A percentile compares a stretch with the other conserved stretches of the same genome.
Evolutionary conservation across 2,888 invertebrate genomes (phyloP).

Genomic region (Torymus texanus): DNA sequence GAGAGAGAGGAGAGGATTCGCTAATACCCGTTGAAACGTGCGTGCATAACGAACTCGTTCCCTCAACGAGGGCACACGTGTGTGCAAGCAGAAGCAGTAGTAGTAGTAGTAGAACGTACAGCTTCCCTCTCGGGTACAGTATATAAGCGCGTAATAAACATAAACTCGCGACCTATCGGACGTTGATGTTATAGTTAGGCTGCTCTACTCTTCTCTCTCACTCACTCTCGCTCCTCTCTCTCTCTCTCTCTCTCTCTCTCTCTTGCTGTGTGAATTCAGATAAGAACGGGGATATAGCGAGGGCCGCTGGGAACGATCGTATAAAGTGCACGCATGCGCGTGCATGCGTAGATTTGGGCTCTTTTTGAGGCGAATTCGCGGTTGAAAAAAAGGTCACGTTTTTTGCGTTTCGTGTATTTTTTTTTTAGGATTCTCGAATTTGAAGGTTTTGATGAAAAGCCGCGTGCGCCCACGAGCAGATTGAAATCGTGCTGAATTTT

Average conservation of each 20-base stretch:
- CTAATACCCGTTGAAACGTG: conserved; percentile 12
- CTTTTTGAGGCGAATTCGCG: no score
- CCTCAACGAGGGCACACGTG: not conserved
- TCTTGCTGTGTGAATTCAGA: conserved; percentile 7
- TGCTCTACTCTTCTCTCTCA: not conserved
- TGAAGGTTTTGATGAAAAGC: no score
- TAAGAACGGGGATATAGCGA: conserved; percentile 29
- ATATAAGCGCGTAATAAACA: conserved; percentile 16
- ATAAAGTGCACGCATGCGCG: not conserved
- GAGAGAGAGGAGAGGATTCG: not conserved
- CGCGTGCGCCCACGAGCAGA: no score
- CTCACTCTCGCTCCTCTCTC: conserved; percentile 3
- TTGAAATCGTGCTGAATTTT: no score
- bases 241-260: conserved; percentile 5
- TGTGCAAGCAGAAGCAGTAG: not conserved
- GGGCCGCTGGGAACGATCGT: not conserved
- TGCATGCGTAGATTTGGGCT: no score
- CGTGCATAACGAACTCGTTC: conserved; percentile 7
- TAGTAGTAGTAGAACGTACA: no score
- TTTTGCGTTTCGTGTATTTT: no score
- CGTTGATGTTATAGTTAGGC: conserved; percentile 37
- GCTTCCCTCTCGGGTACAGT: not conserved
- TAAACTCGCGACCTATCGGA: conserved; percentile 20
- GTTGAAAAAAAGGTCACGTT: no score
- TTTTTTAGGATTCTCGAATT: no score